A percentile compares a stretch with the other conserved stretches of the same genome.
Evolutionary conservation across 2,113 vertebrate species (phyloP).

Genomic region (Typhlomys cinereus): DNA sequence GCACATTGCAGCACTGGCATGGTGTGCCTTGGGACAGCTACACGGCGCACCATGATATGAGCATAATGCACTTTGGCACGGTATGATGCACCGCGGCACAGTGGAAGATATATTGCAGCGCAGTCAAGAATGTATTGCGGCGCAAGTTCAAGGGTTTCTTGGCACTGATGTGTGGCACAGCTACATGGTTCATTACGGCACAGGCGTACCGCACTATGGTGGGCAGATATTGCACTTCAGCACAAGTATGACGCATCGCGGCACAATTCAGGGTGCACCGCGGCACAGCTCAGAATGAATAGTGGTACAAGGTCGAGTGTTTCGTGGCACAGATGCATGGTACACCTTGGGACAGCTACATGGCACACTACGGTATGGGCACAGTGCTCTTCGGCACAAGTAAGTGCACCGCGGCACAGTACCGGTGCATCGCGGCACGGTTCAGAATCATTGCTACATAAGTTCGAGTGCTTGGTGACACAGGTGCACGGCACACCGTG

Average conservation of each 20-base stretch:
- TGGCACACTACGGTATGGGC: neutral
- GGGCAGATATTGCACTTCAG: neutral
- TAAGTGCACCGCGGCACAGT: neutral
- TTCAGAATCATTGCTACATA: too few species aligned
- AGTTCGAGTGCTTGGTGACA: neutral
- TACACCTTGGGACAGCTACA: fast-evolving
- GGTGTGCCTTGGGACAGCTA: neutral
- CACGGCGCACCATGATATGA: too few species aligned
- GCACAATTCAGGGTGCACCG: too few species aligned
- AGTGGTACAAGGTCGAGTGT: neutral
- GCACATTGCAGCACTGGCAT: neutral
- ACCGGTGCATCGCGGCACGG: neutral
- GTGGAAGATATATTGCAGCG: neutral
- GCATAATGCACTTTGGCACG: neutral
- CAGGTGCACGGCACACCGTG: neutral
- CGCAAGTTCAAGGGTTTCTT: neutral
- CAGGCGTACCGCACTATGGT: neutral
- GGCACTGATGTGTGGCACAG: neutral
- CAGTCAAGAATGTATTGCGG: neutral
- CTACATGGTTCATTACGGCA: too few species aligned
- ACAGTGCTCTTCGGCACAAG: neutral
- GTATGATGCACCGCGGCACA: neutral
- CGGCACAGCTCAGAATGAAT: too few species aligned
- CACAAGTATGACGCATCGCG: too few species aligned
- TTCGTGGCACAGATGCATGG: neutral